phyloP scores from a whole-genome alignment of 2,888 invertebrate species.

The Macrosiphum euphorbiae region DNA sequence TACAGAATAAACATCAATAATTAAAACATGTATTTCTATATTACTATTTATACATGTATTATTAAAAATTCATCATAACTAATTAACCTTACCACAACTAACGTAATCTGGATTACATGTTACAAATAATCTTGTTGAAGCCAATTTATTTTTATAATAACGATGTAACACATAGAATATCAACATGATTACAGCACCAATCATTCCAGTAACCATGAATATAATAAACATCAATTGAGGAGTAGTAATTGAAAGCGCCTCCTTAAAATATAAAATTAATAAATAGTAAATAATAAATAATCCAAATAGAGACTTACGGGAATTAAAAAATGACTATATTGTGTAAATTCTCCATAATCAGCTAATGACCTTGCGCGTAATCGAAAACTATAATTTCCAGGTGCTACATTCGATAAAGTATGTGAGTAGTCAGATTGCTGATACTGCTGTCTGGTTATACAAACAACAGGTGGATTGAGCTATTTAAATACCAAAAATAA shows the following conservation, averaged over 20 bases:
- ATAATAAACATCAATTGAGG: slow-evolving; percentile 52
- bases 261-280: slow-evolving; percentile 35
- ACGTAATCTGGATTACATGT: slow-evolving; percentile 63
- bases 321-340: slow-evolving; percentile 75
- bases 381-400: slow-evolving; percentile 87
- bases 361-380: slow-evolving; percentile 85
- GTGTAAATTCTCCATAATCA: slow-evolving; percentile 78
- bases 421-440: slow-evolving; percentile 72
- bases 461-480: slow-evolving; percentile 75
- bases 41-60: not conserved
- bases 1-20: slow-evolving; percentile 29
- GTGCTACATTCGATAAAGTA: slow-evolving; percentile 74
- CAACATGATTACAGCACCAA: slow-evolving; percentile 46
- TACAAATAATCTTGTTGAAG: slow-evolving; percentile 61
- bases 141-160: slow-evolving; percentile 56
- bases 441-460: slow-evolving; percentile 79
- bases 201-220: slow-evolving; percentile 48
- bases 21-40: not conserved
- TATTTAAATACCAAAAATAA: slow-evolving; percentile 68
- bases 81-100: slow-evolving; percentile 47
- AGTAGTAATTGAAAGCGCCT: slow-evolving; percentile 31
- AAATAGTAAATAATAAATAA: not conserved
- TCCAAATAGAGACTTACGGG: slow-evolving; percentile 71
- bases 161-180: slow-evolving; percentile 51
- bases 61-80: not conserved